Percentiles rank a stretch among this genome's conserved stretches.
Evolutionary conservation across 2,888 invertebrate species (phyloP).

Genomic region (Drosophila tanythrix): DNA sequence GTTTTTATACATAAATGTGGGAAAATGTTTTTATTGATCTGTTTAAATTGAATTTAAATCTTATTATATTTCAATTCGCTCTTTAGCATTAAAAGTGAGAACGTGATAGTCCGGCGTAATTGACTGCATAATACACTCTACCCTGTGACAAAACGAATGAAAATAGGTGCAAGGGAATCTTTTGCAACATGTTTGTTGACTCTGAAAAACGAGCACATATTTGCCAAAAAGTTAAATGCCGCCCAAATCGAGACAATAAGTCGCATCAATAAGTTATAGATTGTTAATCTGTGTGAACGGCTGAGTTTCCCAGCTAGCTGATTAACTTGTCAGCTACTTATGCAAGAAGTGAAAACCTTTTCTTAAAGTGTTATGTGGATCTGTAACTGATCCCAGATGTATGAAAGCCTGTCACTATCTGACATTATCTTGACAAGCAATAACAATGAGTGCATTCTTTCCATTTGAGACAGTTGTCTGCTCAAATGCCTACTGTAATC

Average conservation of each 20-base stretch:
- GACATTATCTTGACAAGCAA: conserved; percentile 37
- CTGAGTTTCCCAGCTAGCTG: not conserved
- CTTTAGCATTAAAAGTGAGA: no score
- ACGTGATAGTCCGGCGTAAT: not conserved
- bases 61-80: no score
- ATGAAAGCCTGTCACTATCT: conserved; percentile 20
- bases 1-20: no score
- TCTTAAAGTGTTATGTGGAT: not conserved
- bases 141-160: fast-evolving
- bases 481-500: conserved; percentile 32
- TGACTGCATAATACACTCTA: not conserved
- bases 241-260: not conserved
- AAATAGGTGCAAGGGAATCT: not conserved
- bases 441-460: not conserved
- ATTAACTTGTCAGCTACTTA: conserved; percentile 15
- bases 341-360: not conserved
- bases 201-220: not conserved
- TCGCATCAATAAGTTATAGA: not conserved
- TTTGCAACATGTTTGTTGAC: not conserved
- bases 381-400: conserved; percentile 5
- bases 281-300: not conserved
- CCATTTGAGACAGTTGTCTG: conserved; percentile 1
- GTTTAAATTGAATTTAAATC: no score
- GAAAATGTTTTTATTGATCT: no score
- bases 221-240: not conserved